phyloP scores from a whole-genome alignment of 2,113 vertebrate genomes.

The Melozone crissalis region DNA sequence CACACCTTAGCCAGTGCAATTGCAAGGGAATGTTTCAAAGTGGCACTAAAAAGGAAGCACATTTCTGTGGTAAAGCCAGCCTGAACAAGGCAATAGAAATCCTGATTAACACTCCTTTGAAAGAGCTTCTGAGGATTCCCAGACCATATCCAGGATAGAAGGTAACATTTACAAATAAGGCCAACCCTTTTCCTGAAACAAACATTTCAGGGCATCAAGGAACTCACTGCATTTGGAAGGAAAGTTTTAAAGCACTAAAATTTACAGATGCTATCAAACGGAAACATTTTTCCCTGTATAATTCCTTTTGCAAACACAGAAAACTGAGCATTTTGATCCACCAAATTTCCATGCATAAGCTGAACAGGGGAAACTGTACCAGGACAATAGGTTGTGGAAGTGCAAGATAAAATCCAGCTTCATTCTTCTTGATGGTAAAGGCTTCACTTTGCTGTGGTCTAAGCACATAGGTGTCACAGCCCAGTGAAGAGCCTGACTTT shows the following conservation, averaged over 20 bases:
- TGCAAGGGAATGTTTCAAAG: neutral
- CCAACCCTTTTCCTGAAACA: neutral
- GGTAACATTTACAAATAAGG: neutral
- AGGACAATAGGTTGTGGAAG: neutral
- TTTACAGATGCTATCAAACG: neutral
- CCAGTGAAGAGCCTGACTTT: neutral
- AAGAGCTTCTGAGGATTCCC: neutral
- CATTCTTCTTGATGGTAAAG: neutral
- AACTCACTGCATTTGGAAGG: neutral
- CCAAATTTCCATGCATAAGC: neutral
- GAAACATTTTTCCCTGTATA: neutral
- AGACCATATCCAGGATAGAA: neutral
- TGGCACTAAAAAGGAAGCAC: neutral
- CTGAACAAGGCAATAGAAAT: neutral
- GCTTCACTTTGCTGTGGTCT: neutral
- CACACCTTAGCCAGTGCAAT: neutral
- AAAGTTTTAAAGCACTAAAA: neutral
- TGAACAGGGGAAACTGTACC: neutral
- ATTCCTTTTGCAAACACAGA: neutral
- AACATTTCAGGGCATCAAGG: neutral
- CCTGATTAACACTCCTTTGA: neutral
- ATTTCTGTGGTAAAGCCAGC: neutral
- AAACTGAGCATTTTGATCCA: neutral
- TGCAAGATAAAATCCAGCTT: neutral
- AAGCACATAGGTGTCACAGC: accelerated